A percentile compares a stretch with the other conserved stretches of the same genome.
phyloP scores from a whole-genome alignment of 2,797 vertebrate genomes.

The Adrianichthys oophorus region DNA sequence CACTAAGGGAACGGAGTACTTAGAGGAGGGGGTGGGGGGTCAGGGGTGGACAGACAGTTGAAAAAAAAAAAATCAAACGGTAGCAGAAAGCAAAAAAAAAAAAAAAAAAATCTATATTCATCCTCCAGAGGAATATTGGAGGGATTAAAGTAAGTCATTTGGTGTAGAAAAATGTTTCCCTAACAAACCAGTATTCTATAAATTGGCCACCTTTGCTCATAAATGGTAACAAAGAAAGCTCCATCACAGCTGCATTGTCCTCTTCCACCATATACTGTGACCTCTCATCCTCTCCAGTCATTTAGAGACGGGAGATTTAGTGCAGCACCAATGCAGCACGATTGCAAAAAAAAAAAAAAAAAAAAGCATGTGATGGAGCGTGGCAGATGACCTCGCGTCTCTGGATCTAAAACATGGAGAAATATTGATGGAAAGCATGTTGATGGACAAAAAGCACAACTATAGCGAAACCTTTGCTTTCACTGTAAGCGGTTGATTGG shows the following conservation, averaged over 20 bases:
- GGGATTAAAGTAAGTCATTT: conserved; percentile 5
- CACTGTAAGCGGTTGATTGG: conserved; percentile 52
- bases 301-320: conserved; percentile 70
- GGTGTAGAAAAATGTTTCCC: conserved; percentile 20
- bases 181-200: conserved; percentile 27
- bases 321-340: conserved; percentile 31
- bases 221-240: conserved; percentile 47
- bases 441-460: conserved; percentile 53
- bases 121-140: not conserved
- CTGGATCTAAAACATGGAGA: conserved; percentile 47
- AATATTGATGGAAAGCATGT: conserved; percentile 56
- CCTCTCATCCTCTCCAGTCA: conserved; percentile 66
- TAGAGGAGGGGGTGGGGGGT: conserved; percentile 25
- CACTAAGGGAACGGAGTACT: conserved; percentile 78
- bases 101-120: conserved; percentile 22
- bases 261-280: conserved; percentile 70
- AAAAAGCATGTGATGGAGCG: conserved; percentile 35
- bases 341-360: conserved; percentile 59
- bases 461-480: conserved; percentile 42
- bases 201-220: conserved; percentile 48
- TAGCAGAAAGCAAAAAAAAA: conserved; percentile 32
- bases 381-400: conserved; percentile 50
- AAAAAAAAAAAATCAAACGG: conserved; percentile 27
- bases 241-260: conserved; percentile 54
- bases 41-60: conserved; percentile 23